Evolutionary conservation across 1,140 invertebrate genomes (phyloP).

Genomic region (Hyposmocoma kahamanoa): DNA sequence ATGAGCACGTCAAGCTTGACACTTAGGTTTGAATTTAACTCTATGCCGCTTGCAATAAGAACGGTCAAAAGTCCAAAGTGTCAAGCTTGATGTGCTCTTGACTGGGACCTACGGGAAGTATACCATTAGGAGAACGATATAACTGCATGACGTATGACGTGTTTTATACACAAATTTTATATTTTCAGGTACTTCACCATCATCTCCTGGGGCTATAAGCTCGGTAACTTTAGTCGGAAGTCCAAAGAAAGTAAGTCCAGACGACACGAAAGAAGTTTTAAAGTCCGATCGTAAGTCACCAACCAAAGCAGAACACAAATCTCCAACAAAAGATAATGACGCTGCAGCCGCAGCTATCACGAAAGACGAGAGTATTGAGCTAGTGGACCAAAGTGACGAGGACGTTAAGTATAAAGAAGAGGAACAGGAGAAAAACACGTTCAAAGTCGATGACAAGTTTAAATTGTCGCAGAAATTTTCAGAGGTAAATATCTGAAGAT

Average conservation of each 20-base stretch:
- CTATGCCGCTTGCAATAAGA: too few species aligned
- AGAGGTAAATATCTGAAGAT: slow-evolving; percentile 45
- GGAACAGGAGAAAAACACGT: slow-evolving; percentile 53
- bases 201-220: slow-evolving; percentile 82
- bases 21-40: too few species aligned
- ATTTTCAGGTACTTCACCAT: slow-evolving; percentile 62
- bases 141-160: too few species aligned
- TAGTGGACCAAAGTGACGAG: slow-evolving; percentile 60
- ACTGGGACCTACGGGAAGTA: too few species aligned
- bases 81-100: too few species aligned
- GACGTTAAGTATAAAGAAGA: slow-evolving; percentile 60
- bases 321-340: slow-evolving; percentile 46
- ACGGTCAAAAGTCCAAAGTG: too few species aligned
- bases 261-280: slow-evolving; percentile 17
- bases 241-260: slow-evolving; percentile 54
- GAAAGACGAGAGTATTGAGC: slow-evolving; percentile 64
- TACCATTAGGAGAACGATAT: too few species aligned
- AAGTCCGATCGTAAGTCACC: too few species aligned
- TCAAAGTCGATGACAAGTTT: slow-evolving; percentile 55
- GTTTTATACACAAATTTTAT: too few species aligned
- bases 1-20: too few species aligned
- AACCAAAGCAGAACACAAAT: slow-evolving; percentile 25
- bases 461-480: slow-evolving; percentile 62
- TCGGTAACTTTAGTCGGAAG: slow-evolving; percentile 81
- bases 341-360: slow-evolving; percentile 36